Percentiles rank a stretch among this genome's conserved stretches.
These are phyloP conservation scores for Elgonia sp. DNA, from an alignment of 2,888 invertebrate species.

Conservation along the genomic window DNA sequence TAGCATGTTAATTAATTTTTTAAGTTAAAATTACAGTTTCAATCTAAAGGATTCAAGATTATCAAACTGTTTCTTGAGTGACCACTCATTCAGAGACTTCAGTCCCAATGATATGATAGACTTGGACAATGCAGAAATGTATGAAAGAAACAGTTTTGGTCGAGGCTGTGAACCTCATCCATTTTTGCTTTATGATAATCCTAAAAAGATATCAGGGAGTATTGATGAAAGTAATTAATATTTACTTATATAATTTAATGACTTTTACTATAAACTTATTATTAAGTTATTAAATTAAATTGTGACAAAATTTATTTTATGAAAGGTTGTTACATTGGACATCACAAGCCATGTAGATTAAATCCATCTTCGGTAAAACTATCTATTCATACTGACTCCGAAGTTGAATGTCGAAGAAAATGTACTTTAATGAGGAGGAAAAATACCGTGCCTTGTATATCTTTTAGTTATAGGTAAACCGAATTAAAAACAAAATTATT, in stretches of 20 bases:
- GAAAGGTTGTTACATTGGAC: conserved; percentile 93
- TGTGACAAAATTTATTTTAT: background rate
- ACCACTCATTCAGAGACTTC: conserved; percentile 91
- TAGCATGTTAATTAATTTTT: too few relatives aligned
- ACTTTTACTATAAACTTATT: too few relatives aligned
- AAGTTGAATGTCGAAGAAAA: conserved; percentile 88
- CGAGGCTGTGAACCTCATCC: conserved; percentile 93
- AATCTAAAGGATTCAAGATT: conserved; percentile 87
- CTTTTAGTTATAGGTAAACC: conserved; percentile 91
- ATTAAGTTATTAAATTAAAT: too few relatives aligned
- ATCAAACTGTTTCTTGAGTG: conserved; percentile 93
- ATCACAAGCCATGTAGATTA: conserved; percentile 92
- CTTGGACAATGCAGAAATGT: conserved; percentile 91
- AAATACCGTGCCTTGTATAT: conserved; percentile 91
- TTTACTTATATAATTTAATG: conserved; percentile 58
- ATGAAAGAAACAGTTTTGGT: conserved; percentile 93
- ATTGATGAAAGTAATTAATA: conserved; percentile 78
- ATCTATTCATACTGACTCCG: conserved; percentile 90
- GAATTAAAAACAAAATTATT: too few relatives aligned
- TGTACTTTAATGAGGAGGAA: conserved; percentile 88
- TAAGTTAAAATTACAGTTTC: conserved; percentile 32
- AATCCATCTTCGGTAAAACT: conserved; percentile 90
- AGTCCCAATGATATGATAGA: conserved; percentile 89
- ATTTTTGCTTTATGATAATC: conserved; percentile 73
- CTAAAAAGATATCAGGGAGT: conserved; percentile 53